These are phyloP conservation scores for Anhinga rufa DNA, from an alignment of 2,113 vertebrate species.

Conservation along the genomic window DNA sequence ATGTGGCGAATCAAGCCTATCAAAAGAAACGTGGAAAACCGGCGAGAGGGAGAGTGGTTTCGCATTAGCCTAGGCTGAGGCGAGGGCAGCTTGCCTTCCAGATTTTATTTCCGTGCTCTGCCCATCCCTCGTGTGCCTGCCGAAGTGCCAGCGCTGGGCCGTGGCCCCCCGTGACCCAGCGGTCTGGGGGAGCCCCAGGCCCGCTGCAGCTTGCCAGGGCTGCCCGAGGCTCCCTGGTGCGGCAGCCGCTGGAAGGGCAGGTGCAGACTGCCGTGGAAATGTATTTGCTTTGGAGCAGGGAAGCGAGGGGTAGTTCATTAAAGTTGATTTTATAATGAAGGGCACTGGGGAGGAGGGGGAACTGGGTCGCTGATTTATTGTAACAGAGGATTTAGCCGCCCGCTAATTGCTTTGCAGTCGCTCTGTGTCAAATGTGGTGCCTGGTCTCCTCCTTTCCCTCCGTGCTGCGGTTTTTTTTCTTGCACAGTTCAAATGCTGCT, in stretches of 20 bases:
- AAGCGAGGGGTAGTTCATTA: constrained; percentile 43
- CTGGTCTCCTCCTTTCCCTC: neutral
- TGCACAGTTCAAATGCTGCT: neutral
- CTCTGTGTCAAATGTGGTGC: neutral
- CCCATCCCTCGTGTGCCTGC: neutral
- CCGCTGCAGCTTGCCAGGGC: neutral
- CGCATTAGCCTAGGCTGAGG: neutral
- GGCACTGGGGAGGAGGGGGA: constrained; percentile 30
- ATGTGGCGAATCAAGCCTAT: neutral
- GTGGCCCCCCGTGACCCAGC: neutral
- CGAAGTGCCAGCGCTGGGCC: neutral
- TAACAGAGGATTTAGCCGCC: constrained; percentile 17
- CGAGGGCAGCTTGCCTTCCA: neutral
- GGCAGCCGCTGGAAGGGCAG: constrained; percentile 11
- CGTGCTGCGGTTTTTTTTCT: neutral
- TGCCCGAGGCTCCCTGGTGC: neutral
- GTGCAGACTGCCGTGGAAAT: constrained; percentile 27
- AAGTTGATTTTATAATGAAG: constrained; percentile 58
- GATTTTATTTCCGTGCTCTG: neutral
- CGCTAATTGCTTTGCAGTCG: constrained; percentile 62
- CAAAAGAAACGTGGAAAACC: neutral
- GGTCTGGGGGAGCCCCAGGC: neutral
- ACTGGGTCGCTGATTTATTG: constrained; percentile 60
- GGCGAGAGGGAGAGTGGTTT: neutral
- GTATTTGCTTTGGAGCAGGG: neutral